Conservation (phyloP, 2,113 vertebrate genomes). For the Perccottus glenii region DNA sequence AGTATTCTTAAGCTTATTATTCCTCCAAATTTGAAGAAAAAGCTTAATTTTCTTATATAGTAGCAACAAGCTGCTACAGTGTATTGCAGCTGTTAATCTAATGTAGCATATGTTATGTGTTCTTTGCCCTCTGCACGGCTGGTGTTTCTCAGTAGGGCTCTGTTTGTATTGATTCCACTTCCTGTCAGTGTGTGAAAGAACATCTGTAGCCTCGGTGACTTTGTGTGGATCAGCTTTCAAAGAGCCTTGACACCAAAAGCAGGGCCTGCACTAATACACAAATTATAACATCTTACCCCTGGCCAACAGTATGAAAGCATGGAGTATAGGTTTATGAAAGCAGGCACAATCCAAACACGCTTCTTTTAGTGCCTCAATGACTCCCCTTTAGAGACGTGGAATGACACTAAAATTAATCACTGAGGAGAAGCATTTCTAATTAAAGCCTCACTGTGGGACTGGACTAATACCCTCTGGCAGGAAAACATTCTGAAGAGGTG, state of each 20-base stretch:
- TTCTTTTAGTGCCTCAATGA: slow-evolving; percentile 19
- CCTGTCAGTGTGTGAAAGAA: slow-evolving; percentile 32
- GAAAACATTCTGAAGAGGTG: slow-evolving; percentile 17
- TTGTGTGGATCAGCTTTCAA: slow-evolving; percentile 64
- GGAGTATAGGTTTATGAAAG: slow-evolving; percentile 34
- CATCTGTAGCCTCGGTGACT: slow-evolving; percentile 54
- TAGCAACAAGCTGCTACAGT: not conserved
- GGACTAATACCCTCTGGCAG: slow-evolving; percentile 22
- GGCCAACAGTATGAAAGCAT: slow-evolving; percentile 38
- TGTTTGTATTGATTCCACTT: slow-evolving; percentile 52
- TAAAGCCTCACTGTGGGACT: slow-evolving; percentile 4
- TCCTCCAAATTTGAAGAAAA: not conserved
- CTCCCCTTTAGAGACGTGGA: slow-evolving; percentile 28
- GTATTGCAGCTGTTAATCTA: not conserved
- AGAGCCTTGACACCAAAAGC: slow-evolving; percentile 48
- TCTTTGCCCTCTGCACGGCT: slow-evolving; percentile 10
- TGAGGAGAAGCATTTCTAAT: slow-evolving; percentile 32
- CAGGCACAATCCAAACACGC: slow-evolving; percentile 2
- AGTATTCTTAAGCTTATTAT: no score
- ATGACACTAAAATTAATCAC: slow-evolving; percentile 48
- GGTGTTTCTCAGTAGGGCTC: slow-evolving; percentile 27
- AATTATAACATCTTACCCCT: slow-evolving; percentile 51
- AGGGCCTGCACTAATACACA: slow-evolving; percentile 38
- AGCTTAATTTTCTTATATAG: not conserved
- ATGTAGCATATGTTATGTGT: not conserved